Conservation (phyloP, 1,140 invertebrate genomes). For the Ylistrum balloti region DNA sequence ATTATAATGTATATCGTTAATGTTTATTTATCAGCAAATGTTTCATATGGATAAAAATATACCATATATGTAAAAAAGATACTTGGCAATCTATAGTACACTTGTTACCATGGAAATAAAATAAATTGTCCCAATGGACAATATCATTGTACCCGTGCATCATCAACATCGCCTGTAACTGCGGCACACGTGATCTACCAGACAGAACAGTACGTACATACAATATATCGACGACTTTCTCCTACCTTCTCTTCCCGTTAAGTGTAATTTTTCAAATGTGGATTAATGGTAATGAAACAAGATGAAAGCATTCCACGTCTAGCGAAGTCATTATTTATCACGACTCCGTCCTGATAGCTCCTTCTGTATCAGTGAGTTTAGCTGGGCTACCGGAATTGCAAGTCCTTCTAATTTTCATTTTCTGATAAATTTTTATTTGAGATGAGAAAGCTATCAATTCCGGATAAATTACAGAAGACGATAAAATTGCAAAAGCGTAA, state of each 20-base stretch:
- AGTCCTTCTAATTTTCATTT: slow-evolving; percentile 35
- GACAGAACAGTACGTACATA: not conserved
- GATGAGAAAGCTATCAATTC: slow-evolving; percentile 34
- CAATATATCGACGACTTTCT: not conserved
- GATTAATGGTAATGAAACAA: slow-evolving; percentile 40
- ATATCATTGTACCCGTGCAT: not conserved
- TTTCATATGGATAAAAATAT: no score
- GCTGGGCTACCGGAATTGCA: slow-evolving; percentile 16
- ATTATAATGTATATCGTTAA: no score
- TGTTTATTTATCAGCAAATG: no score
- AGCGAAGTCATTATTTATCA: slow-evolving; percentile 34
- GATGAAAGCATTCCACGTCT: slow-evolving; percentile 37
- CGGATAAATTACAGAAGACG: slow-evolving; percentile 18
- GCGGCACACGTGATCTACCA: not conserved
- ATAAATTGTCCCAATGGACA: not conserved
- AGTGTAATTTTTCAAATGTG: slow-evolving; percentile 20
- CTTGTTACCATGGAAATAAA: not conserved
- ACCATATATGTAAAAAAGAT: not conserved
- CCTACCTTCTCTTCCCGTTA: not conserved
- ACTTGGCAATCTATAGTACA: not conserved
- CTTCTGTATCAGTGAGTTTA: slow-evolving; percentile 19
- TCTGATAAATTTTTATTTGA: slow-evolving; percentile 40
- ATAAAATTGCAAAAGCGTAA: slow-evolving; percentile 40
- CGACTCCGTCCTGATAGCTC: not conserved
- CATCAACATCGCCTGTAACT: not conserved